Evolutionary conservation across 2,888 invertebrate species (phyloP).

Genomic region (Cheilosia urbana): DNA sequence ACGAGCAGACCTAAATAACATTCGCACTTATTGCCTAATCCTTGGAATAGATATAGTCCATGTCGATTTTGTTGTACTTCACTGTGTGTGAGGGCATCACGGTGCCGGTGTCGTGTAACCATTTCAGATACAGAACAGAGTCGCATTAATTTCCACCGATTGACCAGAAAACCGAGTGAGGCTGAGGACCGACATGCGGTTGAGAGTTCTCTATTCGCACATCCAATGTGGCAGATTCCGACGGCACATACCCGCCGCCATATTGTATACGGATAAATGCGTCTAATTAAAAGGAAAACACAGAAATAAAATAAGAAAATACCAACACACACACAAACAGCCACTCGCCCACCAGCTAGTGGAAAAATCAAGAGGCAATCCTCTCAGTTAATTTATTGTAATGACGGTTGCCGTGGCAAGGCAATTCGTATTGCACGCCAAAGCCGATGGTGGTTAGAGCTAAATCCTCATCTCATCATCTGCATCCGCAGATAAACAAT

Average conservation of each 20-base stretch:
- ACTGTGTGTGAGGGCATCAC: constrained; percentile 18
- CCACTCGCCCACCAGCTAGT: constrained; percentile 4
- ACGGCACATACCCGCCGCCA: constrained; percentile 1
- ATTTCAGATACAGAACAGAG: constrained; percentile 54
- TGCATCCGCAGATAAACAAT: constrained; percentile 66
- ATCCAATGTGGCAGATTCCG: constrained; percentile 38
- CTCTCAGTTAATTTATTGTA: constrained; percentile 71
- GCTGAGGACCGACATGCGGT: not conserved
- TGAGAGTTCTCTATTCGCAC: constrained; percentile 29
- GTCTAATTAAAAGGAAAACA: constrained; percentile 73
- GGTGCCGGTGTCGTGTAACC: no score
- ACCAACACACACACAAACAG: constrained; percentile 22
- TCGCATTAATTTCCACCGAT: constrained; percentile 70
- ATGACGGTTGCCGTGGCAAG: constrained; percentile 68
- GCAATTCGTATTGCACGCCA: constrained; percentile 52
- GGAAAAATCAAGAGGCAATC: constrained; percentile 61
- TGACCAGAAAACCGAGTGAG: constrained; percentile 51
- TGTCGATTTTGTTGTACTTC: not conserved
- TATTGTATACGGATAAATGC: constrained; percentile 72
- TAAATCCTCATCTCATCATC: constrained; percentile 61
- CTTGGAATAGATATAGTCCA: constrained; percentile 14
- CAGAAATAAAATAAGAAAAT: constrained; percentile 66
- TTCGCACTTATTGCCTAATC: constrained; percentile 58
- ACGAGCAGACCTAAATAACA: constrained; percentile 23
- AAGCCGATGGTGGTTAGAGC: constrained; percentile 32